Base-by-base conservation (phyloP, 2,113 vertebrate species). In the Oostethus manadensis region DNA sequence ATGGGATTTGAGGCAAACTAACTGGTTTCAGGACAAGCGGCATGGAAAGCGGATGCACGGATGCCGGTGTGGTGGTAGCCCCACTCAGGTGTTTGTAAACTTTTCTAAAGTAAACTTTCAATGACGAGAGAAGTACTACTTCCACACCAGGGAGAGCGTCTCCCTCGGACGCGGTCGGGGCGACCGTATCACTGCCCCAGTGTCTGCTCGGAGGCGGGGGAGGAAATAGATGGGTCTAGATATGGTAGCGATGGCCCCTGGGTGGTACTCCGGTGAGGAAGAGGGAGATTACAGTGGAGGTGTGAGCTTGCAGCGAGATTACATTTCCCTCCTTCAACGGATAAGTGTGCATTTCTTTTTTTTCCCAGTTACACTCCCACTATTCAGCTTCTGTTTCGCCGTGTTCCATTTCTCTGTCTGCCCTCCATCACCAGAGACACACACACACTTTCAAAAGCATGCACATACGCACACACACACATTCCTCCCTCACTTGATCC, bases 151-250 rank as follows among this genome's bases (percentile, higher is more conserved):
- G 74, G 66, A 60, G 75, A 79, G 80, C 83, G 66, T 79, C 68
- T 82, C 58, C 78, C 80, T 77, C 48, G 21, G 60, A 75, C 66
- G 81, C 71, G 78, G 68, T 81, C 69, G 62, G 68, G 46, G 80
- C 77, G 84, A 82, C 84, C 80, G 84, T 87, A 88, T 88, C 88
- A 87, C 64, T 81, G 80, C 84, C 78, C 74, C 72, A 61, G 79
- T 76, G 82, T 80, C 81, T 86, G 81, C 77, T 84, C 83, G 78
- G 78, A 84, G 83, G 86, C 71, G 74, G 81, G 70, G 76, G 70
- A 80, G 74, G 81, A 89, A 88, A 87, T 86, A 87, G 84, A 89
- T 89, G 86, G 86, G 81, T 85, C 82, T 79, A 72, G 84, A 86
- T 87, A 84, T 89, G 88, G 89, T 88, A 81, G 84, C 77, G 74